Conservation (phyloP, 2,797 vertebrate species). For the Eleutherodactylus coqui region DNA sequence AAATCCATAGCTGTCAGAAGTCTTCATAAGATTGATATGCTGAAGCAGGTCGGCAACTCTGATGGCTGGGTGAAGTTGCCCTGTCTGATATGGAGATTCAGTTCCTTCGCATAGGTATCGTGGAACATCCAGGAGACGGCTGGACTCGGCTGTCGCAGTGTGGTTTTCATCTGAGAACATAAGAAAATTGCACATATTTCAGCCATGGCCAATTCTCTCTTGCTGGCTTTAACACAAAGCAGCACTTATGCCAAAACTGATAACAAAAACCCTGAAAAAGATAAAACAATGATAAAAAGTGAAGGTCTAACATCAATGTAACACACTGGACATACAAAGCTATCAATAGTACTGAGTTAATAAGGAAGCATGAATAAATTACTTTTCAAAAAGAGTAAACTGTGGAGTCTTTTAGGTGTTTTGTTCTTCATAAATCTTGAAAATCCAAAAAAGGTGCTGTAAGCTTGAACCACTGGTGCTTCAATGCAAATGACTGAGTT, state of each 20-base stretch:
- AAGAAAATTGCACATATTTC: constrained; percentile 35
- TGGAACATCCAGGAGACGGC: constrained; percentile 92
- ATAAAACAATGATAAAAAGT: neutral
- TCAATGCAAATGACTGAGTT: too few species aligned
- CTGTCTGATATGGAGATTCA: constrained; percentile 96
- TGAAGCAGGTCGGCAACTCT: constrained; percentile 96
- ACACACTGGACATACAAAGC: too few species aligned
- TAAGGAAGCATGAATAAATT: too few species aligned
- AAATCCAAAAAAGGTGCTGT: too few species aligned
- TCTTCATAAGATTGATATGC: constrained; percentile 99
- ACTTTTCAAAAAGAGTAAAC: too few species aligned
- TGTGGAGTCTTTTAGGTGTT: too few species aligned
- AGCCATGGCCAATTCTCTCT: neutral
- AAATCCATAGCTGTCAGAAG: constrained; percentile 98
- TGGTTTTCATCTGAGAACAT: constrained; percentile 92
- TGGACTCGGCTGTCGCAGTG: constrained; percentile 90
- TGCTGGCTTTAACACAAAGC: neutral
- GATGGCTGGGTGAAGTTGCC: constrained; percentile 97
- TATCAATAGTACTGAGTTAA: too few species aligned
- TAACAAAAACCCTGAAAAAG: too few species aligned
- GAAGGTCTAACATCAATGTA: neutral
- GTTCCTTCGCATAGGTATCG: constrained; percentile 97
- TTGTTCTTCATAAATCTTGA: too few species aligned
- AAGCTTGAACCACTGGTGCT: too few species aligned
- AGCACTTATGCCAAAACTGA: neutral